These are phyloP conservation scores for Nebria salina DNA, from an alignment of 2,888 invertebrate genomes.

Conservation along the genomic window DNA sequence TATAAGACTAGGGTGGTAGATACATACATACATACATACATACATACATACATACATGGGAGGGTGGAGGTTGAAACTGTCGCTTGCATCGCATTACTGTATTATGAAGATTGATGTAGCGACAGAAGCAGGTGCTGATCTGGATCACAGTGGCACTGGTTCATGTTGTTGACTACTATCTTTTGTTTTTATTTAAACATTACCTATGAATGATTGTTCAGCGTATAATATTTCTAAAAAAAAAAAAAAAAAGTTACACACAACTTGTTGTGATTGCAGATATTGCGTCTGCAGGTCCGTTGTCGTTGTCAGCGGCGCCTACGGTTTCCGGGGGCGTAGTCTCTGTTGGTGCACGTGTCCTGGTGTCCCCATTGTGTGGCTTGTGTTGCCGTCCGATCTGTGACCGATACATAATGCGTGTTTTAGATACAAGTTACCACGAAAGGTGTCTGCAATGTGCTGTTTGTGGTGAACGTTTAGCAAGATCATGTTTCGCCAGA, in stretches of 20 bases:
- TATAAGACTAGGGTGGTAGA: background rate
- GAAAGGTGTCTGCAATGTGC: slow-evolving; percentile 78
- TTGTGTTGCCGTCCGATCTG: slow-evolving; percentile 76
- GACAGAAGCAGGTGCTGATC: slow-evolving; percentile 6
- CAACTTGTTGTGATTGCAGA: slow-evolving; percentile 10
- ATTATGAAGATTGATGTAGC: slow-evolving; percentile 3
- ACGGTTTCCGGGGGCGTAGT: background rate
- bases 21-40: background rate
- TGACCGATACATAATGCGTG: slow-evolving; percentile 80
- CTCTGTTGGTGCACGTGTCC: slow-evolving; percentile 6
- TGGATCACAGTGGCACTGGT: no score
- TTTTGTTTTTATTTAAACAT: no score
- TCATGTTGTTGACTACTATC: no score
- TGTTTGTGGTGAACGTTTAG: slow-evolving; percentile 75
- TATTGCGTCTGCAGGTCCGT: background rate
- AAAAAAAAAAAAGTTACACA: background rate
- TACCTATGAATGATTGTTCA: no score
- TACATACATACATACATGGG: background rate
- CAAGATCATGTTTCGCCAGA: slow-evolving; percentile 79
- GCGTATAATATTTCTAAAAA: no score
- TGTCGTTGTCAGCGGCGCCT: background rate
- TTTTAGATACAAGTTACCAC: slow-evolving; percentile 79
- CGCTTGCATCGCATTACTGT: background rate
- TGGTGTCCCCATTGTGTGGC: slow-evolving; percentile 66
- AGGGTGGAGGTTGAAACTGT: background rate